Evolutionary conservation across 2,797 vertebrate species (phyloP), one percentile per base, ranked within the genome.

Genomic region (Onychomys arenicola): DNA sequence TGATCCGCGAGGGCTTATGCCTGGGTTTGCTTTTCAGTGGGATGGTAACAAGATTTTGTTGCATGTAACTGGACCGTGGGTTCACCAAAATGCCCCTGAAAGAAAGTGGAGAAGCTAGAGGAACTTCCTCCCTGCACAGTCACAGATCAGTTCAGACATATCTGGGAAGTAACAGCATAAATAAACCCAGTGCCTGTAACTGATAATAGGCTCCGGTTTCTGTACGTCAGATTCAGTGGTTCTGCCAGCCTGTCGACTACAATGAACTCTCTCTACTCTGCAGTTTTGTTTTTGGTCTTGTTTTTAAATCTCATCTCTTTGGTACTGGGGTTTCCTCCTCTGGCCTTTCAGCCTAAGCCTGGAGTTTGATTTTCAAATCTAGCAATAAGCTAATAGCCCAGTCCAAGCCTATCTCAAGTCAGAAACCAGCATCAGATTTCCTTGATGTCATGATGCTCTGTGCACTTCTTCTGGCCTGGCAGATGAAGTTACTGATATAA

Each of bases 401-500:
- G 67, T 12, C 89, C 25, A 97, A 96, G 76, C 89, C 73, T 21
- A 49, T 97, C 89, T 96, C 94, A 83, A 90, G 90, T 65, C 94
- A 93, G 52, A 95, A 65, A 95, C 75, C 43, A 96, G 71, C 3
- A 2, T 0, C 84, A 69, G 21, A 32, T 88, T 78, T 59, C 90
- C 98, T 97, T 97, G 93, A 97, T 97, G 89, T 90, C 75, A 37
- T 59, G 46, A 65, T 90, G 67, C 46, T 32, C 89, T 0, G 2
- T 40, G 84, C 69, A 90, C 40, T 88, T 90, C 88, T 84, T 93
- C 78, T 95, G 95, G 83, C 82, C 91, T 69, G 46, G 59, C 6
- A 57, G 87, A 97, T 78, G 82, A 89, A 69, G 73, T 91, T 98
- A 90, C 93, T 96, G 95, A 97, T 96, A 96, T 63, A 93, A 90